Base-by-base conservation (phyloP, 1,140 invertebrate genomes). In the Nymphalis io region DNA sequence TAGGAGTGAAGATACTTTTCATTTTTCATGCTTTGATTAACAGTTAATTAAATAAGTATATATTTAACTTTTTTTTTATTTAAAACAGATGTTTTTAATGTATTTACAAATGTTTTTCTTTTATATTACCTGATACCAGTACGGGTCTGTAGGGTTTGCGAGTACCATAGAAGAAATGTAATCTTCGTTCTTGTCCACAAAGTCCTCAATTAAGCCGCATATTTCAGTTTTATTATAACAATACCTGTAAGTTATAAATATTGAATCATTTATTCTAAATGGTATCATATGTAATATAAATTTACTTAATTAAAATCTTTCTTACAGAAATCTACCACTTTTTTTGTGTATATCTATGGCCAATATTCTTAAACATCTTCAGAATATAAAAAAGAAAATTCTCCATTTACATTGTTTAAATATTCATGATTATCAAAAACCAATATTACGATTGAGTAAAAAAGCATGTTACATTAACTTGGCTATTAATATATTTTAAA, bases 41-140 rank as follows among this genome's bases (percentile, higher is more conserved):
- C n/a, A n/a, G n/a, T n/a, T n/a, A n/a, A n/a, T n/a, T n/a, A n/a
- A n/a, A n/a, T n/a, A n/a, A n/a, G n/a, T n/a, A n/a, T n/a, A n/a
- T n/a, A n/a, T n/a, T n/a, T n/a, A n/a, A n/a, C n/a, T n/a, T n/a
- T n/a, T n/a, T n/a, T n/a, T n/a, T n/a, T n/a, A n/a, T n/a, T n/a
- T n/a, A n/a, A n/a, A n/a, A n/a, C n/a, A n/a, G n/a, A n/a, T n/a
- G n/a, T n/a, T n/a, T n/a, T n/a, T n/a, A n/a, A n/a, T n/a, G n/a
- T n/a, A n/a, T n/a, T n/a, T n/a, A n/a, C n/a, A n/a, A n/a, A n/a
- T n/a, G n/a, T n/a, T n/a, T n/a, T n/a, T 58, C 13, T 23, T 58
- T 38, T 58, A 44, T 21, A 42, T 57, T 76, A 91, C 94, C 86
- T 94, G 94, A 81, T 94, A 91, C 94, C 94, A 95, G 73, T 94